Evolutionary conservation across 2,888 invertebrate genomes (phyloP).

Genomic region (Enchytraeus crypticus): DNA sequence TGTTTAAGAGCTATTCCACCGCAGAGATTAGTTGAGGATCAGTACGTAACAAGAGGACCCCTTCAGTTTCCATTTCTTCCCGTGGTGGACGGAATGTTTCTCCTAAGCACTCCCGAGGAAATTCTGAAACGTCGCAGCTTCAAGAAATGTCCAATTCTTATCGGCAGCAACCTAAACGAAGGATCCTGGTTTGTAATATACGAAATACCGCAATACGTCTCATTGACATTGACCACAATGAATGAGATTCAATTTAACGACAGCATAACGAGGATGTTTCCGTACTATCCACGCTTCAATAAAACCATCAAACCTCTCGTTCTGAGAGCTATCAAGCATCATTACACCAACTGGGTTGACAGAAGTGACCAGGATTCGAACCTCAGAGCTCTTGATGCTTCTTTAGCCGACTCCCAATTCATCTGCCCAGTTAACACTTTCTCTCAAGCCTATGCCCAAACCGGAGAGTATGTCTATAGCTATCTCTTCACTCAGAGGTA

Average conservation of each 20-base stretch:
- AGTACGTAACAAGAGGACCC: slow-evolving; percentile 53
- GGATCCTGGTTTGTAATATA: slow-evolving; percentile 86
- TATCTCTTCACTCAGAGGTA: slow-evolving; percentile 78
- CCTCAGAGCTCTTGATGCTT: slow-evolving; percentile 76
- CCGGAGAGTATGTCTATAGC: slow-evolving; percentile 77
- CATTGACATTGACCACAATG: slow-evolving; percentile 51
- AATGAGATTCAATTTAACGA: slow-evolving; percentile 68
- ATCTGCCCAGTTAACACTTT: slow-evolving; percentile 90
- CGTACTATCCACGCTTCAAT: slow-evolving; percentile 54
- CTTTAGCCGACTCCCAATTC: slow-evolving; percentile 89
- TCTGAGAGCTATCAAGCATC: slow-evolving; percentile 75
- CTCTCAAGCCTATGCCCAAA: slow-evolving; percentile 76
- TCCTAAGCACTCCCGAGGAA: slow-evolving; percentile 66
- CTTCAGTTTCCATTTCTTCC: slow-evolving; percentile 87
- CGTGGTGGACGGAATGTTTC: slow-evolving; percentile 82
- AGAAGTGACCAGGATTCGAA: slow-evolving; percentile 76
- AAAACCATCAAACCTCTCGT: slow-evolving; percentile 61
- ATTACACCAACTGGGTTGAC: slow-evolving; percentile 84
- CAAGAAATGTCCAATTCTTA: slow-evolving; percentile 80
- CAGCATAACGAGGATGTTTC: slow-evolving; percentile 72
- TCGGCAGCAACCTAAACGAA: slow-evolving; percentile 90
- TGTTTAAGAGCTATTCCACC: slow-evolving; percentile 22
- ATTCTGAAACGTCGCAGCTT: slow-evolving; percentile 70
- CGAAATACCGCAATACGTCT: slow-evolving; percentile 55
- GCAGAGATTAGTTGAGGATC: slow-evolving; percentile 22